Evolutionary conservation across 2,113 vertebrate genomes (phyloP).

Genomic region (Meriones unguiculatus): DNA sequence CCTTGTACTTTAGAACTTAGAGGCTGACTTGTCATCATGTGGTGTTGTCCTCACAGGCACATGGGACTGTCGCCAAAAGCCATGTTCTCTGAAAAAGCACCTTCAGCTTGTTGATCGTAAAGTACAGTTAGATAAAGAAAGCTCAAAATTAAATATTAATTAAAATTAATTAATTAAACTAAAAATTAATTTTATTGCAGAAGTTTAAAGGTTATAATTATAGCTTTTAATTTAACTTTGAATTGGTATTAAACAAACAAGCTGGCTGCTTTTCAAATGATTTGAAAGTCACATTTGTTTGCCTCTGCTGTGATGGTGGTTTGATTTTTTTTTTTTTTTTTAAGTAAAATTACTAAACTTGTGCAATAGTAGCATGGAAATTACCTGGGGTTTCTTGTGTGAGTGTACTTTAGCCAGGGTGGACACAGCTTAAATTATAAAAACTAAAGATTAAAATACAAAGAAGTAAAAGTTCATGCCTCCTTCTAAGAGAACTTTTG

Average conservation of each 20-base stretch:
- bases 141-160: background rate
- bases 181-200: conserved; percentile 60
- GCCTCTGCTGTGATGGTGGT: conserved; percentile 65
- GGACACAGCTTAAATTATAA: conserved; percentile 36
- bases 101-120: conserved; percentile 53
- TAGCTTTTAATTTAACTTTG: conserved; percentile 67
- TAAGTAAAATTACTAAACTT: conserved; percentile 73
- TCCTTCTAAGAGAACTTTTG: conserved; percentile 16
- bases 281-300: conserved; percentile 67
- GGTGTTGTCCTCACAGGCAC: background rate
- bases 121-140: conserved; percentile 58
- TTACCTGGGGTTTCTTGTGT: conserved; percentile 60
- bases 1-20: conserved; percentile 36
- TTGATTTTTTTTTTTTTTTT: conserved; percentile 55
- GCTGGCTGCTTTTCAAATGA: conserved; percentile 68
- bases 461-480: conserved; percentile 54
- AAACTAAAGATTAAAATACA: conserved; percentile 52
- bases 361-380: conserved; percentile 62
- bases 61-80: conserved; percentile 61
- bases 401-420: conserved; percentile 60
- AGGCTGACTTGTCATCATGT: conserved; percentile 47
- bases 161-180: no score
- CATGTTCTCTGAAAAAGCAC: conserved; percentile 28
- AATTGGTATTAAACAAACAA: conserved; percentile 56
- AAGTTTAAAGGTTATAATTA: conserved; percentile 54